phyloP scores from a whole-genome alignment of 1,140 invertebrate species.

The Papilio dardanus region DNA sequence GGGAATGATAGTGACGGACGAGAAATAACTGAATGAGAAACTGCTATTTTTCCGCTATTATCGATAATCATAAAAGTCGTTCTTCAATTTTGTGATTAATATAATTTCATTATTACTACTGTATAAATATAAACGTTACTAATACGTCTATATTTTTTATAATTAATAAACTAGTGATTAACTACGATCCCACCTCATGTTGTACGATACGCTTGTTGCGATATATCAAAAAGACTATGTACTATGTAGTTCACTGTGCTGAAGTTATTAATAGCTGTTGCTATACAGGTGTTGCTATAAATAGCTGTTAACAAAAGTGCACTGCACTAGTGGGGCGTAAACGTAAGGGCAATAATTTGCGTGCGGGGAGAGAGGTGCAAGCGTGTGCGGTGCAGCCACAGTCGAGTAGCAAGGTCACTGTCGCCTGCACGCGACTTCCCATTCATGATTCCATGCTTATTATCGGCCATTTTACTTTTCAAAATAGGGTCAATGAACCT shows the following conservation, averaged over 20 bases:
- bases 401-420: conserved; percentile 35
- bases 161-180: too few species aligned
- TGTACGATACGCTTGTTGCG: background rate
- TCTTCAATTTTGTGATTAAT: background rate
- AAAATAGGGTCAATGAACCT: conserved; percentile 24
- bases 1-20: background rate
- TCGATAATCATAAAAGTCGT: background rate
- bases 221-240: conserved; percentile 1
- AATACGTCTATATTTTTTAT: too few species aligned
- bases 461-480: conserved; percentile 30
- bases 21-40: conserved; percentile 29
- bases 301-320: conserved; percentile 30
- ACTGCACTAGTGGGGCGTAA: conserved; percentile 16
- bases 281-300: conserved; percentile 17
- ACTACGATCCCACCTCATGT: too few species aligned
- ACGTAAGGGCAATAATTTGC: conserved; percentile 33
- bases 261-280: conserved; percentile 16
- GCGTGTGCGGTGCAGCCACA: conserved; percentile 31
- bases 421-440: conserved; percentile 30
- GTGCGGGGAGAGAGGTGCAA: conserved; percentile 29
- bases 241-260: conserved; percentile 15
- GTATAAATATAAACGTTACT: too few species aligned
- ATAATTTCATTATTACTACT: too few species aligned
- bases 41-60: background rate
- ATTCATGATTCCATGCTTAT: conserved; percentile 37